These are phyloP conservation scores for Vimba vimba DNA, from an alignment of 2,113 vertebrate genomes.

Conservation along the genomic window DNA sequence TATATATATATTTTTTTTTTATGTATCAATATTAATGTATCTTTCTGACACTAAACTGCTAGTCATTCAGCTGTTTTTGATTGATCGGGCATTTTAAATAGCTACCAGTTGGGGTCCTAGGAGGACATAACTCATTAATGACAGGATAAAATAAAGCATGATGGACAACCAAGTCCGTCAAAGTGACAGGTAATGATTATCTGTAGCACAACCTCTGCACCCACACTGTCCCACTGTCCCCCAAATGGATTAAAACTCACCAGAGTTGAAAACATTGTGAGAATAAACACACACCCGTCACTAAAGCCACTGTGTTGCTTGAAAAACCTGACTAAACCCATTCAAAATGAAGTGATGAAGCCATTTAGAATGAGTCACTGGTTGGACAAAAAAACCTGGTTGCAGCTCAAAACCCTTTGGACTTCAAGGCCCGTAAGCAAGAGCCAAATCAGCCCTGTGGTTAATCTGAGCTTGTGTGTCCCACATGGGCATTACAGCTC, in stretches of 20 bases:
- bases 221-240: neutral
- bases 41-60: too few relatives aligned
- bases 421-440: neutral
- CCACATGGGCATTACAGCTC: constrained; percentile 17
- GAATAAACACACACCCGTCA: neutral
- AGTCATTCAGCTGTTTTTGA: neutral
- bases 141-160: neutral
- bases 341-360: neutral
- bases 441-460: neutral
- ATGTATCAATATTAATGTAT: too few relatives aligned
- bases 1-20: too few relatives aligned
- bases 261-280: neutral
- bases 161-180: neutral
- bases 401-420: neutral
- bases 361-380: constrained; percentile 2
- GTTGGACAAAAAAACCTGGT: neutral
- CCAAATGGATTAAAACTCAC: neutral
- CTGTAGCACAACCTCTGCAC: neutral
- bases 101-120: neutral
- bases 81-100: neutral
- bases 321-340: neutral
- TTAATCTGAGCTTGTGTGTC: constrained; percentile 9
- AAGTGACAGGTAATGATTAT: neutral
- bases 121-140: neutral
- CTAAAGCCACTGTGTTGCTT: neutral